A percentile compares a stretch with the other conserved stretches of the same genome.
Evolutionary conservation across 1,140 invertebrate genomes (phyloP).

Genomic region (Heliothis subflexa): DNA sequence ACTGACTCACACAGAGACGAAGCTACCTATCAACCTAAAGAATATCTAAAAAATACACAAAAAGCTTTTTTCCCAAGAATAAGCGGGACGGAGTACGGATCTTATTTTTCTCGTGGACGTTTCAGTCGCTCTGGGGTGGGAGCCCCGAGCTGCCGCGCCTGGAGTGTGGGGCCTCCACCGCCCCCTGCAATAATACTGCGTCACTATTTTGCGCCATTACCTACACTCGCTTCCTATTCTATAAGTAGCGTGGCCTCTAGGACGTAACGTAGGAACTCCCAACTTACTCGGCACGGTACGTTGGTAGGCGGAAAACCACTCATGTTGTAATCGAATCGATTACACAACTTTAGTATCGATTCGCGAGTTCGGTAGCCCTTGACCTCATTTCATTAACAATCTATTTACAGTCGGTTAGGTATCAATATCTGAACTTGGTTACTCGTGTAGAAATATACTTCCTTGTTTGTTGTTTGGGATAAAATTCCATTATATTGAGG

Average conservation of each 20-base stretch:
- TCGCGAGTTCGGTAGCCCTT: slow-evolving; percentile 37
- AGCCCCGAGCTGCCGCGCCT: slow-evolving; percentile 55
- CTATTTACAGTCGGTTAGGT: slow-evolving; percentile 37
- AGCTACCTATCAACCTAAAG: slow-evolving; percentile 64
- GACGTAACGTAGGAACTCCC: slow-evolving; percentile 57
- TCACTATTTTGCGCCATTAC: slow-evolving; percentile 87
- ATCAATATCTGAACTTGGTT: slow-evolving; percentile 32
- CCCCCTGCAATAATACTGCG: slow-evolving; percentile 86
- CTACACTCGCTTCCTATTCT: slow-evolving; percentile 85
- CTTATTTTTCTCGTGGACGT: slow-evolving; percentile 85
- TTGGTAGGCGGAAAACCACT: slow-evolving; percentile 12
- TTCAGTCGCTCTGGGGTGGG: slow-evolving; percentile 80
- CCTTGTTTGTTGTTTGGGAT: not conserved
- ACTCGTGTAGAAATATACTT: not conserved
- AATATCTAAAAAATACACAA: slow-evolving; percentile 82
- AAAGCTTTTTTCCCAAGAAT: slow-evolving; percentile 83
- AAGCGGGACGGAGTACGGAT: slow-evolving; percentile 83
- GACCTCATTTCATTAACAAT: slow-evolving; percentile 45
- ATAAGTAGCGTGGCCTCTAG: slow-evolving; percentile 77
- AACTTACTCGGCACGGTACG: slow-evolving; percentile 19
- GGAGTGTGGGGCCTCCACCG: slow-evolving; percentile 64
- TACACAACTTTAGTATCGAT: slow-evolving; percentile 43
- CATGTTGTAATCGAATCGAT: slow-evolving; percentile 38
- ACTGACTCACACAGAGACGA: slow-evolving; percentile 67
- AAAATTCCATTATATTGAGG: not conserved